These are phyloP conservation scores for Podotricha telesiphe DNA, from an alignment of 2,888 invertebrate species.

Conservation along the genomic window DNA sequence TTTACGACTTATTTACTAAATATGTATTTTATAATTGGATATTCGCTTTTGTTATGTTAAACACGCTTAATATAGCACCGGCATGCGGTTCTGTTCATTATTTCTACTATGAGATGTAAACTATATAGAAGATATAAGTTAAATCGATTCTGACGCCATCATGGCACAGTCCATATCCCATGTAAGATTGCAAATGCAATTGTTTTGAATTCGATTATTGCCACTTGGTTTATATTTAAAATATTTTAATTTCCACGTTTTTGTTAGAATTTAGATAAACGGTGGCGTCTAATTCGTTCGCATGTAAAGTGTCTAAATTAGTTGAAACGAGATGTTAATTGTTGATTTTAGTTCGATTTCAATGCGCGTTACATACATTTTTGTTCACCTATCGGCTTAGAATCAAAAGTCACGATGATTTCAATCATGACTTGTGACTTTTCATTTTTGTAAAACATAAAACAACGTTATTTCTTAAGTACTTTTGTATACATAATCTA, in stretches of 20 bases:
- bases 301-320: neutral
- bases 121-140: too few species aligned
- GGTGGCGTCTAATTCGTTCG: too few species aligned
- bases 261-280: too few species aligned
- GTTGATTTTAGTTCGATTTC: neutral
- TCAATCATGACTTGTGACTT: too few species aligned
- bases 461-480: neutral
- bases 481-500: neutral
- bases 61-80: neutral
- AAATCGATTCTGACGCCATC: too few species aligned
- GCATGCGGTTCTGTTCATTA: neutral
- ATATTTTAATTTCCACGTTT: too few species aligned
- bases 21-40: slow-evolving; percentile 55
- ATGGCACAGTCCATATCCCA: too few species aligned
- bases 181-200: neutral
- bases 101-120: neutral
- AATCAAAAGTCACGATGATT: neutral
- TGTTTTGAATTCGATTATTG: neutral
- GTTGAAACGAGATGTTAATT: neutral
- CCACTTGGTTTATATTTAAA: too few species aligned
- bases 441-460: neutral
- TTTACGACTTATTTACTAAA: slow-evolving; percentile 69
- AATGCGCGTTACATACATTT: neutral
- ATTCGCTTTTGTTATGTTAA: slow-evolving; percentile 46
- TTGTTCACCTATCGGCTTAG: neutral